A percentile compares a stretch with the other conserved stretches of the same genome.
phyloP scores from a whole-genome alignment of 2,888 invertebrate species.

The Pandemis cinnamomeana region DNA sequence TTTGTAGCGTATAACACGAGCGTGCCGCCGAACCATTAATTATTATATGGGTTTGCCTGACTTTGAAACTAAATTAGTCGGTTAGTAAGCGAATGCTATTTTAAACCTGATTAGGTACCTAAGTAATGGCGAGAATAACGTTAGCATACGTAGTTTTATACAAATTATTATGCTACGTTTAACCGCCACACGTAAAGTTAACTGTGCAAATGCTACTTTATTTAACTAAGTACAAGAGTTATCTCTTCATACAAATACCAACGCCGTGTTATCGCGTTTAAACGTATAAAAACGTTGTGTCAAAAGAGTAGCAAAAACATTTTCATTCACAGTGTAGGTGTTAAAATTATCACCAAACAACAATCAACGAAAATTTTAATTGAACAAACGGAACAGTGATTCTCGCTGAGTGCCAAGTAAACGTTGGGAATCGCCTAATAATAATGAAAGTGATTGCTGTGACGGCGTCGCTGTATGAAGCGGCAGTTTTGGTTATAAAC shows the following conservation, averaged over 20 bases:
- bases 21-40: constrained; percentile 33
- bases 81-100: constrained; percentile 37
- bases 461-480: constrained; percentile 84
- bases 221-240: background rate
- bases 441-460: constrained; percentile 84
- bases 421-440: constrained; percentile 84
- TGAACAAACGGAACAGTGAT: constrained; percentile 77
- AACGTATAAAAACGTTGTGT: background rate
- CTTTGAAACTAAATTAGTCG: constrained; percentile 37
- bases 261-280: background rate
- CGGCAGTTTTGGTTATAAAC: constrained; percentile 85
- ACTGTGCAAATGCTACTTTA: background rate
- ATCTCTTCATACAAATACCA: background rate
- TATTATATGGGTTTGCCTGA: constrained; percentile 28
- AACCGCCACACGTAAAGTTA: background rate
- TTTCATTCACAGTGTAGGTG: constrained; percentile 30
- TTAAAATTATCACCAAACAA: constrained; percentile 64
- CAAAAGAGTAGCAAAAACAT: constrained; percentile 7
- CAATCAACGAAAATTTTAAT: constrained; percentile 76
- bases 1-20: constrained; percentile 17
- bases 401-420: constrained; percentile 75
- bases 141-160: constrained; percentile 15
- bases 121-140: constrained; percentile 29
- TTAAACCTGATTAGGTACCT: constrained; percentile 27
- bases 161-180: constrained; percentile 21